Evolutionary conservation across 1,140 invertebrate genomes (phyloP).

Genomic region (Trichomalopsis sarcophagae): DNA sequence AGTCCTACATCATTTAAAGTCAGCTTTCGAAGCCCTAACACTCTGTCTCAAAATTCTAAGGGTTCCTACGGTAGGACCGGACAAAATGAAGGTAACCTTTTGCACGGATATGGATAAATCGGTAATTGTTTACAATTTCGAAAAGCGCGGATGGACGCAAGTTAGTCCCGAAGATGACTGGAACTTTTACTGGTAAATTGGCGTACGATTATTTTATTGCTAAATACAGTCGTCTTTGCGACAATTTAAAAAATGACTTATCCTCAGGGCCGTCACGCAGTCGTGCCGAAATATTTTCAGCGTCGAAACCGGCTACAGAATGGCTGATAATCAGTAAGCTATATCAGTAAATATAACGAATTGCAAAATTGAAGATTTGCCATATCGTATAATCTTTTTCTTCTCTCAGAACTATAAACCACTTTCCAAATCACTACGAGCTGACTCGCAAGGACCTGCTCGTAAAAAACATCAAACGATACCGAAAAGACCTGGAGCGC

Average conservation of each 20-base stretch:
- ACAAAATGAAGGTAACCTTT: slow-evolving; percentile 82
- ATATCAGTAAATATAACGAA: slow-evolving; percentile 34
- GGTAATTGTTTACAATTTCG: slow-evolving; percentile 95
- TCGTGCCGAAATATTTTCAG: slow-evolving; percentile 94
- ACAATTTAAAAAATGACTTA: slow-evolving; percentile 23
- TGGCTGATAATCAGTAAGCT: slow-evolving; percentile 92
- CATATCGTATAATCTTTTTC: slow-evolving; percentile 58
- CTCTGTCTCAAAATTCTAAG: slow-evolving; percentile 53
- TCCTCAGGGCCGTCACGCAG: slow-evolving; percentile 86
- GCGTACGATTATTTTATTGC: too few species aligned
- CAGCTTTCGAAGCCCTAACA: background rate
- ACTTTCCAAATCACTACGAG: slow-evolving; percentile 96
- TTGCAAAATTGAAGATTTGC: background rate
- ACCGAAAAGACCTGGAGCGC: slow-evolving; percentile 92
- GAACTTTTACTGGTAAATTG: slow-evolving; percentile 93
- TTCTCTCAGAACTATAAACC: slow-evolving; percentile 84
- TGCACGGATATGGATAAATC: slow-evolving; percentile 96
- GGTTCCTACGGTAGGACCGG: slow-evolving; percentile 61
- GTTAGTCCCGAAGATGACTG: slow-evolving; percentile 95
- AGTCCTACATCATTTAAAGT: background rate
- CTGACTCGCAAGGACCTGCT: slow-evolving; percentile 94
- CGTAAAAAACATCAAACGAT: slow-evolving; percentile 96
- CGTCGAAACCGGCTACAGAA: slow-evolving; percentile 92
- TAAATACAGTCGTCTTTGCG: too few species aligned
- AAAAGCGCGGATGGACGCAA: slow-evolving; percentile 93